A percentile compares a stretch with the other conserved stretches of the same genome.
Conservation (phyloP, 2,888 invertebrate genomes). For the Prenolepis imparis region DNA sequence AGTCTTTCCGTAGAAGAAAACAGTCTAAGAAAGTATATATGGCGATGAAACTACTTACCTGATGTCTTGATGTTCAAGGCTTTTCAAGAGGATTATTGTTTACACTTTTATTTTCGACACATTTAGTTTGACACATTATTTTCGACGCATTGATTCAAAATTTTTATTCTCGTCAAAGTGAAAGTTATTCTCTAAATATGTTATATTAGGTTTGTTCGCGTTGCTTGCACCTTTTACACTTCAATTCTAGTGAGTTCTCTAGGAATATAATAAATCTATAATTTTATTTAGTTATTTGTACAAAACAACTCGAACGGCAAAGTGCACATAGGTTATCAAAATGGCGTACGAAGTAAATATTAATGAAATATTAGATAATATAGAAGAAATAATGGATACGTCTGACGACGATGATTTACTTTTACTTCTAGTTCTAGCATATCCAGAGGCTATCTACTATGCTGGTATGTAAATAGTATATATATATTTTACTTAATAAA, state of each 20-base stretch:
- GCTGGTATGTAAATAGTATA: neutral
- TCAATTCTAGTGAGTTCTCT: constrained; percentile 12
- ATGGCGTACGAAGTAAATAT: neutral
- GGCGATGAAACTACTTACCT: too few relatives aligned
- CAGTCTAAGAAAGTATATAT: too few relatives aligned
- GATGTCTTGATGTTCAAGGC: too few relatives aligned
- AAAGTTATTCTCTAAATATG: too few relatives aligned
- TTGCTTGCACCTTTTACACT: neutral
- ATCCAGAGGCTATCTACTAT: neutral
- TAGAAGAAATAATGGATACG: neutral
- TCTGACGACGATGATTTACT: neutral
- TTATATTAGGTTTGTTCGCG: too few relatives aligned
- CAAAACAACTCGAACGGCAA: neutral
- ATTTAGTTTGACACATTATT: too few relatives aligned
- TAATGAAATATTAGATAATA: too few relatives aligned
- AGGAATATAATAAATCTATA: neutral
- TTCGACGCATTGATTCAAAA: too few relatives aligned
- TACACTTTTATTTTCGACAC: too few relatives aligned
- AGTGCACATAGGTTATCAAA: neutral
- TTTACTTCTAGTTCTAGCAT: neutral
- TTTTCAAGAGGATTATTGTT: too few relatives aligned
- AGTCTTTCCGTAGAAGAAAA: too few relatives aligned
- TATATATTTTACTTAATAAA: neutral
- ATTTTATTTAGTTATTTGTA: neutral
- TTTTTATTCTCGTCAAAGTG: too few relatives aligned